Evolutionary conservation across 2,888 invertebrate species (phyloP).

Genomic region (Teinopalpus imperialis): DNA sequence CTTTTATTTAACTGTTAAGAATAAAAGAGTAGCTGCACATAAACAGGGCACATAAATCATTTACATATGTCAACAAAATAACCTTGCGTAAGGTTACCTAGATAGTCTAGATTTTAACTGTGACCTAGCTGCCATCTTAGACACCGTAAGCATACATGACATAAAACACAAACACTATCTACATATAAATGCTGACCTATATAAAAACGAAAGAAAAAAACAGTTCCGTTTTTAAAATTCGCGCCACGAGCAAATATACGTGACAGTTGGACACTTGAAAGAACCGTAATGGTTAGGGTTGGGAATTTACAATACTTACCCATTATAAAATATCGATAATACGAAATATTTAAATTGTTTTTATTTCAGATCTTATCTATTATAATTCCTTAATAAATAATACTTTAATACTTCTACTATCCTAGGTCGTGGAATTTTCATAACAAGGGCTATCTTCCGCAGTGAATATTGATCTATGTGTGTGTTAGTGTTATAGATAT

Average conservation of each 20-base stretch:
- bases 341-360: not conserved
- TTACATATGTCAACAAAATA: slow-evolving; percentile 24
- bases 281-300: slow-evolving; percentile 32
- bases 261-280: slow-evolving; percentile 34
- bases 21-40: no score
- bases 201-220: slow-evolving; percentile 42
- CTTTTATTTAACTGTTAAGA: no score
- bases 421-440: no score
- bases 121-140: slow-evolving; percentile 23
- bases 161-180: slow-evolving; percentile 31
- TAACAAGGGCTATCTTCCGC: no score
- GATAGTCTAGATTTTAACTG: slow-evolving; percentile 27
- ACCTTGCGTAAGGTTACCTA: slow-evolving; percentile 32
- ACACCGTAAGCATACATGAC: slow-evolving; percentile 23
- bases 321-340: not conserved
- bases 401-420: no score
- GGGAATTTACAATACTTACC: slow-evolving; percentile 1
- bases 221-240: slow-evolving; percentile 68
- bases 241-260: slow-evolving; percentile 46
- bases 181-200: slow-evolving; percentile 59
- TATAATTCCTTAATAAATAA: no score
- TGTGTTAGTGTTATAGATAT: no score
- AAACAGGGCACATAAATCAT: not conserved
- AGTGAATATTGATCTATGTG: no score
- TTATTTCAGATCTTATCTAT: no score